phyloP scores from a whole-genome alignment of 2,797 vertebrate species.

The Percopsis omiscomaycus region DNA sequence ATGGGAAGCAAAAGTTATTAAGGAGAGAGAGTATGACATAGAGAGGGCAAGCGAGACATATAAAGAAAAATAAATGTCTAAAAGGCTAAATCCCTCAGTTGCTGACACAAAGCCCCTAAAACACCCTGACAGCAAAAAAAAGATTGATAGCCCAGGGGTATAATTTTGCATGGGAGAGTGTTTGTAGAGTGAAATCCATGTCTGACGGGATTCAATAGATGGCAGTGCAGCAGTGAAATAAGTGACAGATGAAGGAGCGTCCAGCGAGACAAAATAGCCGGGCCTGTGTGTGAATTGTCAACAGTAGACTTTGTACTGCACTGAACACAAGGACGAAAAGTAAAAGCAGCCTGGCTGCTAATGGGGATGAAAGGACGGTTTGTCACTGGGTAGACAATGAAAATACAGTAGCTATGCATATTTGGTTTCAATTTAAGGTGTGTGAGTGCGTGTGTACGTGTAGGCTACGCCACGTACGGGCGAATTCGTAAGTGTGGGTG shows the following conservation, averaged over 20 bases:
- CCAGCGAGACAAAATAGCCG: constrained; percentile 36
- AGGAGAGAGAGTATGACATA: too few relatives aligned
- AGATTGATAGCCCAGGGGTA: background rate
- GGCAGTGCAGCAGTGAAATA: constrained; percentile 43
- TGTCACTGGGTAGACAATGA: constrained; percentile 30
- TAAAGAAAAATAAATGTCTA: background rate
- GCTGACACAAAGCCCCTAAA: constrained; percentile 3
- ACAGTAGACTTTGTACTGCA: constrained; percentile 31
- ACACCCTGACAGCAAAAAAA: background rate
- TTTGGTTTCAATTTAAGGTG: constrained; percentile 40
- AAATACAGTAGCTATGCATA: constrained; percentile 17
- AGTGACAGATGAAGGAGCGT: constrained; percentile 31
- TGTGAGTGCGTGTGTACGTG: constrained; percentile 18
- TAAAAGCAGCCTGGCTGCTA: constrained; percentile 37
- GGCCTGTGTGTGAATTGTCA: constrained; percentile 24
- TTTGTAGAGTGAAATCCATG: constrained; percentile 21
- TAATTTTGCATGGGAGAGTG: constrained; percentile 3
- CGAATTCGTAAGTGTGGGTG: constrained; percentile 6
- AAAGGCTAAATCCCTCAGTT: background rate
- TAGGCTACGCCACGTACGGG: background rate
- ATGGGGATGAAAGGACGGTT: constrained; percentile 45
- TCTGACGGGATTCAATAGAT: constrained; percentile 49
- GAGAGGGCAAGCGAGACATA: too few relatives aligned
- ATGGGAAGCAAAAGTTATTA: too few relatives aligned
- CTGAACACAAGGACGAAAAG: constrained; percentile 25